Conservation (phyloP, 1,140 invertebrate genomes). For the Lepidostoma basale region DNA sequence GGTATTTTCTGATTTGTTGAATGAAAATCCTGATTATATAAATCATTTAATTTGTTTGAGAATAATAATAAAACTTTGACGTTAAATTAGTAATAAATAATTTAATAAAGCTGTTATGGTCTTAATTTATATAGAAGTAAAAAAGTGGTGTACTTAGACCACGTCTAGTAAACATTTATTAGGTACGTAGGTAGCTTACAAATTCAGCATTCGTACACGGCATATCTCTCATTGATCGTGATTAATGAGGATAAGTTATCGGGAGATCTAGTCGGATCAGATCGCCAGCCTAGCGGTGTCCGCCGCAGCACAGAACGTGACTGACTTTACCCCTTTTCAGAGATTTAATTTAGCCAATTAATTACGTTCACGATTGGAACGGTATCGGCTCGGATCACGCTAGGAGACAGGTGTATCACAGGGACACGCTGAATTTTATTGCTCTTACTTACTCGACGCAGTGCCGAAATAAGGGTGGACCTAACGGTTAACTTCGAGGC, state of each 20-base stretch:
- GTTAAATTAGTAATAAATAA: no score
- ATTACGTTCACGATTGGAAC: slow-evolving; percentile 36
- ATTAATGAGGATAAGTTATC: slow-evolving; percentile 20
- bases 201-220: not conserved
- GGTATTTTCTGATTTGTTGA: no score
- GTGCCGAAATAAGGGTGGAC: no score
- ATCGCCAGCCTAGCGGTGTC: not conserved
- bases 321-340: slow-evolving; percentile 10
- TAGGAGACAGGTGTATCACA: slow-evolving; percentile 29
- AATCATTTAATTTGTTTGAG: no score
- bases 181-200: not conserved
- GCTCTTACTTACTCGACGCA: no score
- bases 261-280: not conserved
- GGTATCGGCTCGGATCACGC: slow-evolving; percentile 1
- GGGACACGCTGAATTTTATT: not conserved
- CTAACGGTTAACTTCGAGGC: no score
- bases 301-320: not conserved
- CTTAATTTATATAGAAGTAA: no score
- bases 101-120: no score
- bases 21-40: no score
- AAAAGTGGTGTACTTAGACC: no score
- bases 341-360: slow-evolving; percentile 37
- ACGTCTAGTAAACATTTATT: no score
- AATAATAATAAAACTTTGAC: no score
- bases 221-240: slow-evolving; percentile 13